Evolutionary conservation across 2,888 invertebrate species (phyloP), one percentile per base, ranked within the genome.

Genomic region (Rhynchonema sp.): DNA sequence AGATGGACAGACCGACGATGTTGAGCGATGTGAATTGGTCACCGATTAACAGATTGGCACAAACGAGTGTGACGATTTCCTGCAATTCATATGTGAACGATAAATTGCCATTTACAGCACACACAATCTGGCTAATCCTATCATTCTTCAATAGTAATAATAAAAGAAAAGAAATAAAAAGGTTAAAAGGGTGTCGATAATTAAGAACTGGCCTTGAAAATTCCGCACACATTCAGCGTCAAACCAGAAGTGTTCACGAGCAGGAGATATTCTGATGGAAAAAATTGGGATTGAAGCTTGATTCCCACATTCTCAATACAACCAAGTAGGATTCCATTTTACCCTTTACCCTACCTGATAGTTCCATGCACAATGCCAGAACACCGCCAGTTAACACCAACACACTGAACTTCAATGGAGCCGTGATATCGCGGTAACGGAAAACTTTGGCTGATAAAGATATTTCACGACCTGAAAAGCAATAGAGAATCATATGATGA

Each of bases 241-340:
- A 98, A 82, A 79, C 94, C 90, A 67, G 96, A 96, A 0, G 94
- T 94, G 74, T 85, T 83, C 0, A 85, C 84, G 61, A 98, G 83
- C 30, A 98, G 85, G 64, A 94, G 79, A 74, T 89, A 96, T 78
- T 98, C 96, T 69, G 63, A 60, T 64, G 63, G 26, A 22, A 6
- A 26, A 49, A 55, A n/a, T n/a, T n/a, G n/a, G n/a, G n/a, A n/a
- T n/a, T n/a, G n/a, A n/a, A n/a, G n/a, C n/a, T n/a, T n/a, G n/a
- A n/a, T n/a, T n/a, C n/a, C n/a, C n/a, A n/a, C n/a, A n/a, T n/a
- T n/a, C n/a, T n/a, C n/a, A n/a, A n/a, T n/a, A n/a, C n/a, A n/a
- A n/a, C n/a, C n/a, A n/a, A n/a, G n/a, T n/a, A n/a, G n/a, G n/a
- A n/a, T n/a, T n/a, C n/a, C n/a, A n/a, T n/a, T n/a, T n/a, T n/a